phyloP scores from a whole-genome alignment of 2,888 invertebrate species.

The Abrostola tripartita region DNA sequence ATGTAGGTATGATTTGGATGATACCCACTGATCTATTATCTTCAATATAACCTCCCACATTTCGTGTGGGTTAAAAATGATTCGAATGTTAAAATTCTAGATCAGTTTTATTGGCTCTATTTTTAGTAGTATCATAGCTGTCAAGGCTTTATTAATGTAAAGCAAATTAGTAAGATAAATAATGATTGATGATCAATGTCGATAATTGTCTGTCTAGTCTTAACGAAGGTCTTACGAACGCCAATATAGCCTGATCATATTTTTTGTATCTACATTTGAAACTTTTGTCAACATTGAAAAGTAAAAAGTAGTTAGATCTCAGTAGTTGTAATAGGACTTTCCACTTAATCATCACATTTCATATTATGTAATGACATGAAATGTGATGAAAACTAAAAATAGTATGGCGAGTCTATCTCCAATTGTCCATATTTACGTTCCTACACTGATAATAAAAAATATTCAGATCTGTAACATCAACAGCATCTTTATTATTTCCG shows the following conservation, averaged over 20 bases:
- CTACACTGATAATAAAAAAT: too few relatives aligned
- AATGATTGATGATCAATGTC: slow-evolving; percentile 51
- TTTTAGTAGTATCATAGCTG: slow-evolving; percentile 26
- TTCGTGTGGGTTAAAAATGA: not conserved
- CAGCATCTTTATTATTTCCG: too few relatives aligned
- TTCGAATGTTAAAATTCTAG: slow-evolving; percentile 12
- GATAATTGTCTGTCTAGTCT: slow-evolving; percentile 21
- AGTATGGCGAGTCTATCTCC: too few relatives aligned
- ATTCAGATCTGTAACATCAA: too few relatives aligned
- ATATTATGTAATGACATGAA: too few relatives aligned
- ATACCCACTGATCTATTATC: slow-evolving; percentile 14
- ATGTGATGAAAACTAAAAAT: too few relatives aligned
- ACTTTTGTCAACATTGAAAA: not conserved
- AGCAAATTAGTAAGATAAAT: slow-evolving; percentile 37
- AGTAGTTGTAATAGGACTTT: too few relatives aligned
- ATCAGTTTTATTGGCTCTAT: slow-evolving; percentile 4
- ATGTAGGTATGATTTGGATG: not conserved
- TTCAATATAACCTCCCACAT: slow-evolving; percentile 3
- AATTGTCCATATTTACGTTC: too few relatives aligned
- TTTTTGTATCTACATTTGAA: not conserved
- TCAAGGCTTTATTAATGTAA: slow-evolving; percentile 47
- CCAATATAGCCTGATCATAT: not conserved
- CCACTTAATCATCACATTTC: too few relatives aligned
- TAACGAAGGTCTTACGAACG: not conserved
- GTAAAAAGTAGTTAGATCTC: not conserved